Evolutionary conservation across 2,797 vertebrate genomes (phyloP).

Genomic region (Uromys caudimaculatus): DNA sequence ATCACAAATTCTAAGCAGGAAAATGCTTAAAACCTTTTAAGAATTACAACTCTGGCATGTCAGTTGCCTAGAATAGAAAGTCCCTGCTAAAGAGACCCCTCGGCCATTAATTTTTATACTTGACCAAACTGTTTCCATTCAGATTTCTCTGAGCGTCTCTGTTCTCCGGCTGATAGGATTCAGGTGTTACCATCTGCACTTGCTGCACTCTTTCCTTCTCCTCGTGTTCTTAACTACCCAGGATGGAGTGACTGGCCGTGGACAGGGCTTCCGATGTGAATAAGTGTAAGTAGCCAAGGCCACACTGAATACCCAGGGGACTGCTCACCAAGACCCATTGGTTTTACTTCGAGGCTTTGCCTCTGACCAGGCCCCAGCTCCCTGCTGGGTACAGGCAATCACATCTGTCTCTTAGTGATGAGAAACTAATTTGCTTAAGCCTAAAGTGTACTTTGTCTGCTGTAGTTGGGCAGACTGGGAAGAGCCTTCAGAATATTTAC

Average conservation of each 20-base stretch:
- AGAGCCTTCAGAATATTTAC: not conserved
- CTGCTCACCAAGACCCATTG: not conserved
- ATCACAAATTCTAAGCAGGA: not conserved
- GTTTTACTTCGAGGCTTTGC: slow-evolving; percentile 1
- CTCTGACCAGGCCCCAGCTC: not conserved
- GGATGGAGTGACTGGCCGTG: not conserved
- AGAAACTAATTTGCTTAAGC: slow-evolving; percentile 46
- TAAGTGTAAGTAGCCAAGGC: not conserved
- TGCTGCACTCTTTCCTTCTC: not conserved
- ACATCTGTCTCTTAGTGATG: slow-evolving; percentile 23
- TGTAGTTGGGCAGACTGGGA: not conserved
- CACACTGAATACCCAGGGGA: not conserved
- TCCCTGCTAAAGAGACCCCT: not conserved
- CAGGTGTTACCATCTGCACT: not conserved
- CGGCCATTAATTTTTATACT: not conserved
- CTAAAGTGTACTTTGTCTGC: slow-evolving; percentile 10
- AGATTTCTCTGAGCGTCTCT: not conserved
- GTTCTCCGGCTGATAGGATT: not conserved
- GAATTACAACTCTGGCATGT: not conserved
- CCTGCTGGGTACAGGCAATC: not conserved
- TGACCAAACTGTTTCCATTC: not conserved
- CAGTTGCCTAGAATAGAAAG: not conserved
- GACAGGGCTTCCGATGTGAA: not conserved
- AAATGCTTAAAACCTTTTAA: not conserved
- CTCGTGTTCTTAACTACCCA: not conserved